These are phyloP conservation scores for Oncorhynchus masou DNA, from an alignment of 2,113 vertebrate species.

Conservation along the genomic window DNA sequence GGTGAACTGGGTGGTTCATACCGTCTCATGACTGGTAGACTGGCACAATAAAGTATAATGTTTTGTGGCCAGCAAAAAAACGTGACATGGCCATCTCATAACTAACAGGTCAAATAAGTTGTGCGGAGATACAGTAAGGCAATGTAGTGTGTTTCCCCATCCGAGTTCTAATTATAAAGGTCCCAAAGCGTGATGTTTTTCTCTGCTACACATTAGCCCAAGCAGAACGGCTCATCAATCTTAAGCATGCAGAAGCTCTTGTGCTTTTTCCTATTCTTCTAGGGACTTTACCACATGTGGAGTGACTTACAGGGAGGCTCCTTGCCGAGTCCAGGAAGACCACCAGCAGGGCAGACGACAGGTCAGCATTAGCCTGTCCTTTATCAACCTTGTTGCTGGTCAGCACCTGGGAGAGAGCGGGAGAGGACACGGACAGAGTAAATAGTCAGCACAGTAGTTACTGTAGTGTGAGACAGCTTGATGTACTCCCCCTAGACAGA, in stretches of 20 bases:
- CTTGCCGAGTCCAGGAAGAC: conserved; percentile 91
- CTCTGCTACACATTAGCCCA: too few relatives aligned
- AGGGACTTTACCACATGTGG: not conserved
- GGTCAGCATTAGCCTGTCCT: conserved; percentile 85
- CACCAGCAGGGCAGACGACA: conserved; percentile 90
- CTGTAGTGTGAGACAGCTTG: not conserved
- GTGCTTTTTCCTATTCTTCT: not conserved
- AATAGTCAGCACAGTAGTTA: not conserved
- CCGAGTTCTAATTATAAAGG: too few relatives aligned
- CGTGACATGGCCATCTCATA: too few relatives aligned
- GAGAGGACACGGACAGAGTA: not conserved
- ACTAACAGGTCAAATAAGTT: too few relatives aligned
- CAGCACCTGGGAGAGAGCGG: conserved; percentile 73
- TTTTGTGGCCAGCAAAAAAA: too few relatives aligned
- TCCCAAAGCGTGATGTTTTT: too few relatives aligned
- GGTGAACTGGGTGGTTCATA: not conserved
- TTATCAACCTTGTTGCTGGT: conserved; percentile 82
- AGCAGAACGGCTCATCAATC: too few relatives aligned
- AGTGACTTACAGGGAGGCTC: conserved; percentile 89
- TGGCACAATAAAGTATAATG: too few relatives aligned
- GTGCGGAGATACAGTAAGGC: too few relatives aligned
- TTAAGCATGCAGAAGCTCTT: too few relatives aligned
- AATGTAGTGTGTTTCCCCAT: too few relatives aligned
- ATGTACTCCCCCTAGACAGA: too few relatives aligned
- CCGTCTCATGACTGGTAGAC: not conserved